These are phyloP conservation scores for Harpalus rufipes DNA, from an alignment of 2,888 invertebrate species.

Conservation along the genomic window DNA sequence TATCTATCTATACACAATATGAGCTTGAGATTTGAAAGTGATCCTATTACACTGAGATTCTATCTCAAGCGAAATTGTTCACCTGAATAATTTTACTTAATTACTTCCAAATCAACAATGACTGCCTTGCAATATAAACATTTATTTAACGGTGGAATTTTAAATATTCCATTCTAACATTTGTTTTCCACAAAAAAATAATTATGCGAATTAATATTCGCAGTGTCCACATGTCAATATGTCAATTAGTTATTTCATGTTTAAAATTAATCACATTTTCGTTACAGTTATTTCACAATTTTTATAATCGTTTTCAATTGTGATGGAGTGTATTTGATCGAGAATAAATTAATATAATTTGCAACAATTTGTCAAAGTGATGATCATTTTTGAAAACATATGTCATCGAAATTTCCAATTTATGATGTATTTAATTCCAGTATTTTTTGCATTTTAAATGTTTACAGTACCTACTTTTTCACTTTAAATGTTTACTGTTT, in stretches of 20 bases:
- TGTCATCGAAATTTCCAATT: too few species aligned
- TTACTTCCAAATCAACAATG: neutral
- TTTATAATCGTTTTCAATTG: neutral
- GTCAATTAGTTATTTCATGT: neutral
- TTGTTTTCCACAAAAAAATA: neutral
- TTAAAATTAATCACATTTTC: neutral
- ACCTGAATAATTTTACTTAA: neutral
- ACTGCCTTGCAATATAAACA: neutral
- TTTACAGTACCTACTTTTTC: too few species aligned
- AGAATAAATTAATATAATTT: neutral
- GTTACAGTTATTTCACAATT: neutral
- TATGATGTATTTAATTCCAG: too few species aligned
- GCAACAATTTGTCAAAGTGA: neutral
- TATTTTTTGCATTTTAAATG: too few species aligned
- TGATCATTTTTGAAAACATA: too few species aligned
- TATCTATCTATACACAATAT: slow-evolving; percentile 3
- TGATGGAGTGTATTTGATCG: neutral
- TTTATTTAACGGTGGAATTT: neutral
- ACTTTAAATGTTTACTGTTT: too few species aligned
- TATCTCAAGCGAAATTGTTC: neutral
- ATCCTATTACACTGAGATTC: neutral
- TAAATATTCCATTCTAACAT: neutral
- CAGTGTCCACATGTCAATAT: neutral
- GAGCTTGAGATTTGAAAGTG: neutral
- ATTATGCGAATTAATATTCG: neutral